Base-by-base conservation (phyloP, 2,113 vertebrate genomes). In the Rana temporaria region DNA sequence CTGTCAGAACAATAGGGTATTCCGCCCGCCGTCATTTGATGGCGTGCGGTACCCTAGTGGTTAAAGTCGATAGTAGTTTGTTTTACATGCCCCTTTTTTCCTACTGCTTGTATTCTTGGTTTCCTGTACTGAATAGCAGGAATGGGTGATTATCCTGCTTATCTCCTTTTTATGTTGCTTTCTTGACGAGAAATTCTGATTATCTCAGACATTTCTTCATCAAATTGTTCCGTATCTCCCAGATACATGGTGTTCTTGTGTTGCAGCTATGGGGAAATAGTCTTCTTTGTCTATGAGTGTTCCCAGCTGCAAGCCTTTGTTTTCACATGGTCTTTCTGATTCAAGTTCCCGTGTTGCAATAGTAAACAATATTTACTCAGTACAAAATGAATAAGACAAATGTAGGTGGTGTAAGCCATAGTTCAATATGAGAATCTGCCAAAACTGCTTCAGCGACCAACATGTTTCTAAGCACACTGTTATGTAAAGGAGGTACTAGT, bases 341-440 rank as follows among this genome's bases (percentile, higher is more conserved):
- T 78, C 75, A 53, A 65, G 60, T 65, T 78, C 62, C 20, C 16
- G 15, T 48, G 30, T 63, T 77, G 57, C 4, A 63, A 66, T 53
- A 12, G 20, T 30, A 65, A 78, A 55, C 60, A 19, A 22, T 55
- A 55, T 66, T 65, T 65, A 66, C 62, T 24, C 20, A 78, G 73
- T 63, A 38, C 59, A 76, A 4, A 18, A 16, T 53, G 59, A 48
- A 52, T 42, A 20, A 48, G n/a, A 63, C 16, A 64, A 19, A 22
- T 30, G 52, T 73, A 17, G 42, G 68, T 22, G 38, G 38, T 53
- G 53, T 17, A 34, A 55, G 19, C n/a, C 53, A 14, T 14, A 1
- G 11, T 12, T 48, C 9, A 14, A 6, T 48, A 12, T 6, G 42
- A 48, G 9, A 48, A 12, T 48, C 1, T 48, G 11, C 9, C 42